Conservation (phyloP, 2,797 vertebrate genomes). For the Malacoctenus gilli region DNA sequence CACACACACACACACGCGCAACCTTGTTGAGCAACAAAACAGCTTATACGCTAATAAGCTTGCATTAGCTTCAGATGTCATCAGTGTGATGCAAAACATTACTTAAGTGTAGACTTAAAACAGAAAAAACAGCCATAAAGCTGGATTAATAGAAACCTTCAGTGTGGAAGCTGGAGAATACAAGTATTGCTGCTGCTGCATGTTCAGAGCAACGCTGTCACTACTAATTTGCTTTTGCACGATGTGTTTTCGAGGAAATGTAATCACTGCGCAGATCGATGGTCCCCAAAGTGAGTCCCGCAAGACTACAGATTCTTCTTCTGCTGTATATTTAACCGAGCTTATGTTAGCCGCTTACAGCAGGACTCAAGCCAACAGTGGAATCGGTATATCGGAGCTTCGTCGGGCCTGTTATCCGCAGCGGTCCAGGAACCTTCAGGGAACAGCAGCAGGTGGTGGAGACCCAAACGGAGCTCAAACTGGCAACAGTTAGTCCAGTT, state of each 20-base stretch:
- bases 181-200: neutral
- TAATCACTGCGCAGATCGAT: constrained; percentile 25
- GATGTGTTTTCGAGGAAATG: constrained; percentile 29
- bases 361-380: neutral
- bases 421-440: no score
- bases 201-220: constrained; percentile 18
- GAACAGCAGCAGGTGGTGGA: no score
- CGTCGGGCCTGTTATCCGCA: no score
- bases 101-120: neutral
- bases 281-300: constrained; percentile 30
- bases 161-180: neutral
- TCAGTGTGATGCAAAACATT: neutral
- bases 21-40: no score
- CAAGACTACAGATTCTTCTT: constrained; percentile 3
- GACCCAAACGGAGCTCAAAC: no score
- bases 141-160: neutral
- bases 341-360: neutral
- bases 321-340: neutral
- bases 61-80: neutral
- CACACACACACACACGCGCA: no score
- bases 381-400: neutral
- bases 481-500: no score
- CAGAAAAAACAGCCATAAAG: neutral
- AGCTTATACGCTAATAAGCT: neutral
- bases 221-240: constrained; percentile 32